phyloP scores from a whole-genome alignment of 1,140 invertebrate species.

The Glossosoma conforme region DNA sequence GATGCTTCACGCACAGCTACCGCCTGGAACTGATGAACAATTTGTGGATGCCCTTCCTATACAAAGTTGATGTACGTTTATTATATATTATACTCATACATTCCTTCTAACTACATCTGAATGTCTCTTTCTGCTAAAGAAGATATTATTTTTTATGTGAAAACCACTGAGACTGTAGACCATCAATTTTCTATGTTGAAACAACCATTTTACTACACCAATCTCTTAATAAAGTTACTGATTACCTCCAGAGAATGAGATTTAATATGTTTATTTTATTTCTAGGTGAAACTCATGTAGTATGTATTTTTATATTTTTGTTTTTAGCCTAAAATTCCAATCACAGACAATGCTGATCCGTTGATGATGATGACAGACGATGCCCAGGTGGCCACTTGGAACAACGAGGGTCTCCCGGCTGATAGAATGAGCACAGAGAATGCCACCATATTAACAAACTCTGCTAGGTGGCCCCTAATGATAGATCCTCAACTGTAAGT shows the following conservation, averaged over 20 bases:
- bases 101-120: too few species aligned
- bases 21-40: slow-evolving; percentile 74
- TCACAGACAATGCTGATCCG: slow-evolving; percentile 73
- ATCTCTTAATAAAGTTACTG: not conserved
- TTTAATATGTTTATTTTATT: too few species aligned
- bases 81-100: too few species aligned
- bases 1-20: slow-evolving; percentile 87
- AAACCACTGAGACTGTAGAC: too few species aligned
- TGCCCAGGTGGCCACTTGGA: slow-evolving; percentile 87
- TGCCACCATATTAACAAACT: slow-evolving; percentile 85
- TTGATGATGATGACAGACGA: slow-evolving; percentile 83
- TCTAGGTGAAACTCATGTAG: not conserved
- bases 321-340: slow-evolving; percentile 67
- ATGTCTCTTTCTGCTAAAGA: too few species aligned
- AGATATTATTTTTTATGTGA: too few species aligned
- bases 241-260: too few species aligned
- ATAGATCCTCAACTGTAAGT: slow-evolving; percentile 81
- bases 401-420: slow-evolving; percentile 88
- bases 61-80: slow-evolving; percentile 51
- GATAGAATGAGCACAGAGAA: slow-evolving; percentile 94
- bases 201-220: too few species aligned
- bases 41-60: slow-evolving; percentile 71
- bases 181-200: too few species aligned
- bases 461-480: slow-evolving; percentile 88
- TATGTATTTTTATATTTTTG: not conserved